A percentile compares a stretch with the other conserved stretches of the same genome.
Evolutionary conservation across 2,888 invertebrate species (phyloP).

Genomic region (Polymixis flavicincta): DNA sequence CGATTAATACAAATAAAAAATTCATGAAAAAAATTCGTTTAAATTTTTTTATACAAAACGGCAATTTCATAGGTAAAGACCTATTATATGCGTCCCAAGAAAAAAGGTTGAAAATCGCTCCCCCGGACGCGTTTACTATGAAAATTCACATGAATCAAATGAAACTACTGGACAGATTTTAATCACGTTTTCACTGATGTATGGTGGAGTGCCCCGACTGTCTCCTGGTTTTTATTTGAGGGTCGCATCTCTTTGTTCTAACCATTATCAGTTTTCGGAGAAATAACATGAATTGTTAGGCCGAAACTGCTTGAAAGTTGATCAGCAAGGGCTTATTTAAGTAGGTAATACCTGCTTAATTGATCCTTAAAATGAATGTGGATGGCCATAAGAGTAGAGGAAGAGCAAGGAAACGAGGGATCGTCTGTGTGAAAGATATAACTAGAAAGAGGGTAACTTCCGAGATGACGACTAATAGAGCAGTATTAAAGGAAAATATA

Average conservation of each 20-base stretch:
- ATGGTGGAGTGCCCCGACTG: conserved; percentile 16
- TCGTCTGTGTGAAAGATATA: not conserved
- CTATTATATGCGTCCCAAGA: conserved; percentile 45
- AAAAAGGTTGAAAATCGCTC: conserved; percentile 45
- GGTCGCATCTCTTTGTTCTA: conserved; percentile 19
- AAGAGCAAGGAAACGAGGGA: not conserved
- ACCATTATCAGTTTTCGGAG: not conserved
- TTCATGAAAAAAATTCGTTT: too few relatives aligned
- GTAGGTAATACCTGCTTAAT: not conserved
- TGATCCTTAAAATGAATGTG: not conserved
- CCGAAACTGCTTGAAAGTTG: conserved; percentile 1
- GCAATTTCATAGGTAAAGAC: too few relatives aligned
- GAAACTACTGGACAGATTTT: conserved; percentile 52
- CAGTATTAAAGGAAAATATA: not conserved
- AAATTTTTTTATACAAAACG: too few relatives aligned
- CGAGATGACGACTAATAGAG: not conserved
- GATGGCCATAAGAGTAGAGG: not conserved
- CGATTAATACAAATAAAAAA: too few relatives aligned
- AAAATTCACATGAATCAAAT: conserved; percentile 52
- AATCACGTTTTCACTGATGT: conserved; percentile 49
- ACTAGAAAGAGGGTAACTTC: not conserved
- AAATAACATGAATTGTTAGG: not conserved
- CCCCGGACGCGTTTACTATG: conserved; percentile 29
- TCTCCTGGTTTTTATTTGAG: conserved; percentile 24
- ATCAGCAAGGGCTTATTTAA: not conserved